These are phyloP conservation scores for Lycia hirtaria DNA, from an alignment of 2,888 invertebrate genomes.

Conservation along the genomic window DNA sequence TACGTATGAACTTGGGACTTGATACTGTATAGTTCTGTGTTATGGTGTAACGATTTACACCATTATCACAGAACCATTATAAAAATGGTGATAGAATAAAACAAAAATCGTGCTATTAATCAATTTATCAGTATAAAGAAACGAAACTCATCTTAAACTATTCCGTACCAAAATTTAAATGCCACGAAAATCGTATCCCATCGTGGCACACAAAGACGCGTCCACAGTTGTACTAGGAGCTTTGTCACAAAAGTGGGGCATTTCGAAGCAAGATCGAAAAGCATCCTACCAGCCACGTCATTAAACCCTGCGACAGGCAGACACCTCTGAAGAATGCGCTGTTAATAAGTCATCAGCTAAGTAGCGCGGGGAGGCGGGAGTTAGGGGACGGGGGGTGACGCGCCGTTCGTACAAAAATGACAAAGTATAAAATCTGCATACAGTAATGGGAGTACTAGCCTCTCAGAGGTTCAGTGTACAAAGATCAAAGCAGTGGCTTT, in stretches of 20 bases:
- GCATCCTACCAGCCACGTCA: slow-evolving; percentile 71
- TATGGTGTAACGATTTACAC: too few relatives aligned
- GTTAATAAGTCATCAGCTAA: slow-evolving; percentile 86
- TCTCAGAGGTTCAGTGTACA: slow-evolving; percentile 70
- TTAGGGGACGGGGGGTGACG: slow-evolving; percentile 40
- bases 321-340: slow-evolving; percentile 84
- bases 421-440: slow-evolving; percentile 84
- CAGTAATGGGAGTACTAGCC: slow-evolving; percentile 77
- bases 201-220: neutral
- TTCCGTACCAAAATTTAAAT: neutral
- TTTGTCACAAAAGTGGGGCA: slow-evolving; percentile 73
- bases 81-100: too few relatives aligned
- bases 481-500: slow-evolving; percentile 71
- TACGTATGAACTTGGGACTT: too few relatives aligned
- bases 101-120: too few relatives aligned
- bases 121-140: too few relatives aligned
- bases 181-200: slow-evolving; percentile 39
- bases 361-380: slow-evolving; percentile 63
- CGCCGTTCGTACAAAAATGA: slow-evolving; percentile 77
- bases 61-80: too few relatives aligned
- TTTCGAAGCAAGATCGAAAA: slow-evolving; percentile 66
- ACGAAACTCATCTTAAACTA: too few relatives aligned
- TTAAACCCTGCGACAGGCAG: slow-evolving; percentile 81
- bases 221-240: slow-evolving; percentile 13
- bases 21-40: too few relatives aligned